Conservation (phyloP, 2,113 vertebrate genomes). For the Coturnix japonica region DNA sequence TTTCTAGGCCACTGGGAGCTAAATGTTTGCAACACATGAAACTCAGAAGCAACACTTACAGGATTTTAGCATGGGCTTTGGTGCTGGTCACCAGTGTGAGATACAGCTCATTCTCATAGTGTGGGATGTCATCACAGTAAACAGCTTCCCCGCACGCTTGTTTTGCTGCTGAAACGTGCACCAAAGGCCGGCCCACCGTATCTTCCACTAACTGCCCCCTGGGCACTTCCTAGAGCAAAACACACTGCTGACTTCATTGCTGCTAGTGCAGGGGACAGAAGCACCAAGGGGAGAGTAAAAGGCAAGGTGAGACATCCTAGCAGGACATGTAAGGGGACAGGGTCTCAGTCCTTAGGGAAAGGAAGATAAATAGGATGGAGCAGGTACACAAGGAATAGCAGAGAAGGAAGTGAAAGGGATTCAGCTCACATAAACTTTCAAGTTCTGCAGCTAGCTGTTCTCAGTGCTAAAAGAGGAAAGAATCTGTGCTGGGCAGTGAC, state of each 20-base stretch:
- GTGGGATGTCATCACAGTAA: slow-evolving; percentile 94
- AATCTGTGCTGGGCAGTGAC: not conserved
- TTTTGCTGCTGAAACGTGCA: slow-evolving; percentile 89
- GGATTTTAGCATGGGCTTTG: slow-evolving; percentile 88
- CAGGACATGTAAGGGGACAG: not conserved
- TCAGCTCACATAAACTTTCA: not conserved
- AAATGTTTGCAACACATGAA: not conserved
- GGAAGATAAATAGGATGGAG: not conserved
- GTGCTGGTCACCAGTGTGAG: slow-evolving; percentile 89
- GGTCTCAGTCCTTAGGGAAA: not conserved
- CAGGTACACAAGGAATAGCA: not conserved
- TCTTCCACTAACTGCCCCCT: slow-evolving; percentile 83
- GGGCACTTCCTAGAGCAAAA: slow-evolving; percentile 85
- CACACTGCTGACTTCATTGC: not conserved
- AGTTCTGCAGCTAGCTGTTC: not conserved
- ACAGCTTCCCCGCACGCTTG: slow-evolving; percentile 93
- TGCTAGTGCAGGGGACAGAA: not conserved
- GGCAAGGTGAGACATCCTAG: not conserved
- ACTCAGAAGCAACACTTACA: slow-evolving; percentile 76
- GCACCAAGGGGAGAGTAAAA: not conserved
- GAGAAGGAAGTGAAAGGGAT: not conserved
- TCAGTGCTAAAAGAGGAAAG: not conserved
- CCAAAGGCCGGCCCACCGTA: slow-evolving; percentile 87
- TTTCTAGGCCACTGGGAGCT: not conserved
- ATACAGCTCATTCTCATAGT: slow-evolving; percentile 88